Evolutionary conservation across 2,113 vertebrate species (phyloP).

Genomic region (Triplophysa dalaica): DNA sequence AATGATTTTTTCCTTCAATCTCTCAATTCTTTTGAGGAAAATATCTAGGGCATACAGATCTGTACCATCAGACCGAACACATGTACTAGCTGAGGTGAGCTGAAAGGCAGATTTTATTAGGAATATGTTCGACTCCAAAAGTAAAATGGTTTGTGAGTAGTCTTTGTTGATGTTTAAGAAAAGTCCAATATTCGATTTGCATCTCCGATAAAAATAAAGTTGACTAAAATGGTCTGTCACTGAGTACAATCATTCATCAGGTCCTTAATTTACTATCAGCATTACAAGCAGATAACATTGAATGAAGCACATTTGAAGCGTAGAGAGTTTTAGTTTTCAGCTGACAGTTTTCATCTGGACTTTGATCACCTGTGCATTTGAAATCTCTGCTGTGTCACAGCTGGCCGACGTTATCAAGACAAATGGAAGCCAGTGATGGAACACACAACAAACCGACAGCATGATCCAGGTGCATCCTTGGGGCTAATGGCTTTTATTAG

Average conservation of each 20-base stretch:
- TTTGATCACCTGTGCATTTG: not conserved
- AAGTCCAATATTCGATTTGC: not conserved
- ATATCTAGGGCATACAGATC: not conserved
- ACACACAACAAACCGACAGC: not conserved
- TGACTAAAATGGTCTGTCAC: not conserved
- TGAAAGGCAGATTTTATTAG: not conserved
- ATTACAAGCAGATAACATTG: not conserved
- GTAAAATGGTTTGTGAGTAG: too few relatives aligned
- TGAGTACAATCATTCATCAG: not conserved
- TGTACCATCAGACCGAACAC: not conserved
- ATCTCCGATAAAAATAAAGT: not conserved
- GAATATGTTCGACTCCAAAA: too few relatives aligned
- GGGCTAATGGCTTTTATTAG: slow-evolving; percentile 38
- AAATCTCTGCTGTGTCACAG: not conserved
- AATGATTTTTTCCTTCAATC: not conserved
- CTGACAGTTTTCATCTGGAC: not conserved
- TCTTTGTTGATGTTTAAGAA: not conserved
- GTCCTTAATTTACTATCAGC: not conserved
- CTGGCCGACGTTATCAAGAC: not conserved
- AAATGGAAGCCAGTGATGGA: not conserved
- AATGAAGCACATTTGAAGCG: not conserved
- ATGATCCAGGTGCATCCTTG: slow-evolving; percentile 10
- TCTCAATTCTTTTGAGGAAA: not conserved
- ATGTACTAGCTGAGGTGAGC: not conserved
- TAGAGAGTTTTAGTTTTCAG: not conserved